Percentiles rank a stretch among this genome's conserved stretches.
phyloP scores from a whole-genome alignment of 2,113 vertebrate species.

The Dolichallabes microphthalmus region DNA sequence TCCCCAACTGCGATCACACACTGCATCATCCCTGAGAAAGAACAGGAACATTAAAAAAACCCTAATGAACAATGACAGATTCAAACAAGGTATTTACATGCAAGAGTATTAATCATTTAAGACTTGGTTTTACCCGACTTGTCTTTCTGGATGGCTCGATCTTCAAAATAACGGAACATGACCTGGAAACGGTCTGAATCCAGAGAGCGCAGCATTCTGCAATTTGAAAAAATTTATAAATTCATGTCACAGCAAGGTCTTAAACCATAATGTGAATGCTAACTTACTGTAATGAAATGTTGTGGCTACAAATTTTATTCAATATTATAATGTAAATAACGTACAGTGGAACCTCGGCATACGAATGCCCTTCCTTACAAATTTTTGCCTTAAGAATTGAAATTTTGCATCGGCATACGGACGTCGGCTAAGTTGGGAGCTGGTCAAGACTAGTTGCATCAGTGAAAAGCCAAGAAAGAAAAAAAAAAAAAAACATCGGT shows the following conservation, averaged over 20 bases:
- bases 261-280: not conserved
- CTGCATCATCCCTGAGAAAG: conserved; percentile 93
- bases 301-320: not conserved
- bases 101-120: not conserved
- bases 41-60: not conserved
- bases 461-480: too few species aligned
- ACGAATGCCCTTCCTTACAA: too few species aligned
- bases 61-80: not conserved
- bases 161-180: conserved; percentile 98
- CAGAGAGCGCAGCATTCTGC: conserved; percentile 85
- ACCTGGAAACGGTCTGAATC: conserved; percentile 97
- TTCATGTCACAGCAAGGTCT: not conserved
- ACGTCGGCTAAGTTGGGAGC: too few species aligned
- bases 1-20: conserved; percentile 95
- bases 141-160: conserved; percentile 97
- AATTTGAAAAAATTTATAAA: not conserved
- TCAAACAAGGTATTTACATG: not conserved
- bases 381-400: too few species aligned
- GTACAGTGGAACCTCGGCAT: too few species aligned
- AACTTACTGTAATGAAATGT: not conserved
- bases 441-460: too few species aligned
- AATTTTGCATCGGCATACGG: too few species aligned
- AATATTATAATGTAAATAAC: not conserved
- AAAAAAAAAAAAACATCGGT: too few species aligned
- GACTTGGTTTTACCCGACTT: conserved; percentile 83